Conservation (phyloP, 2,113 vertebrate species). For the Dicaeum eximium region DNA sequence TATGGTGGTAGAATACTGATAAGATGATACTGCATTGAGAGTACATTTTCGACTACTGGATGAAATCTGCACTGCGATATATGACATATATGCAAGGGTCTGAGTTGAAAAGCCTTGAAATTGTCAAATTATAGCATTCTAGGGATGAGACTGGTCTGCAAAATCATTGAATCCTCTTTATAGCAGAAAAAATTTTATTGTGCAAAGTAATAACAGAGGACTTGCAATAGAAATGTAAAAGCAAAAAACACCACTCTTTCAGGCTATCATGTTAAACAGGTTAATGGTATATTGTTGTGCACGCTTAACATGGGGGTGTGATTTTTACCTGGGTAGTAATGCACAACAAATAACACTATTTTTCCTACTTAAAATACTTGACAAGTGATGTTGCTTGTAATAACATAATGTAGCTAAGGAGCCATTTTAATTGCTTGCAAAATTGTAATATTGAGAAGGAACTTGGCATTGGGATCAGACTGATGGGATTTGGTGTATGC, state of each 20-base stretch:
- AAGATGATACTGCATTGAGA: slow-evolving; percentile 59
- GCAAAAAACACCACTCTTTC: neutral
- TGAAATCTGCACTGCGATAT: slow-evolving; percentile 58
- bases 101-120: slow-evolving; percentile 24
- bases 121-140: neutral
- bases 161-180: neutral
- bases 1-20: slow-evolving; percentile 66
- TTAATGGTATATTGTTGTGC: neutral
- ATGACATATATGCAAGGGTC: neutral
- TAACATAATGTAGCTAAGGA: neutral
- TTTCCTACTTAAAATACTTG: neutral
- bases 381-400: neutral
- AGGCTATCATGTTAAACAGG: neutral
- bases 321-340: neutral
- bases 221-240: neutral
- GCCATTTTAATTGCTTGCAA: slow-evolving; percentile 13
- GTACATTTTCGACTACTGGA: slow-evolving; percentile 40
- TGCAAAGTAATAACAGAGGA: neutral
- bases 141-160: neutral
- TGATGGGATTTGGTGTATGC: neutral
- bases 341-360: neutral
- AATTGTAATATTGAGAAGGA: neutral
- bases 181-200: neutral
- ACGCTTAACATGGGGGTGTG: neutral
- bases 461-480: neutral